These are phyloP conservation scores for Labeo rohita DNA, from an alignment of 2,113 vertebrate species.

Conservation along the genomic window DNA sequence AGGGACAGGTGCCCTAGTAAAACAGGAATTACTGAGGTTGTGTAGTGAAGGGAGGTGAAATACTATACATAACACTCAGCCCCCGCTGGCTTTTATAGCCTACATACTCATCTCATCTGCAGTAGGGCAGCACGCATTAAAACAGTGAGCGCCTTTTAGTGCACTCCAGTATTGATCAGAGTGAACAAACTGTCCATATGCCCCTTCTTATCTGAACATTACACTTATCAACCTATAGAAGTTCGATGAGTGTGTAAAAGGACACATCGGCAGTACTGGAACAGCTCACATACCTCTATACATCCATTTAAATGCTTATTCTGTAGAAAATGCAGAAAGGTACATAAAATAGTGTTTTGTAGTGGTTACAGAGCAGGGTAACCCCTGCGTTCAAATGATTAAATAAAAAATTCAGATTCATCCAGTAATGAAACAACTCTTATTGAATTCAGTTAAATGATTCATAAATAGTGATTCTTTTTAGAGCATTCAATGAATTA, in stretches of 20 bases:
- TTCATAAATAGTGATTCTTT: too few species aligned
- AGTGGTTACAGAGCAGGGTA: neutral
- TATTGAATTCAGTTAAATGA: too few species aligned
- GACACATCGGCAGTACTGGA: neutral
- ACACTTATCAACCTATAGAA: conserved; percentile 32
- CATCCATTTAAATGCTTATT: neutral
- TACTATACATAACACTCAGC: conserved; percentile 40
- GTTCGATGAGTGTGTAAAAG: conserved; percentile 16
- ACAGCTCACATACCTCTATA: neutral
- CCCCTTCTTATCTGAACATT: conserved; percentile 22
- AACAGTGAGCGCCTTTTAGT: conserved; percentile 43
- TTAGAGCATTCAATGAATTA: too few species aligned
- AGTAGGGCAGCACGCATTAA: conserved; percentile 47
- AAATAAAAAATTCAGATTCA: too few species aligned
- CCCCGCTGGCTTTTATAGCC: conserved; percentile 50
- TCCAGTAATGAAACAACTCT: too few species aligned
- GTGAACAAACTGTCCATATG: conserved; percentile 25
- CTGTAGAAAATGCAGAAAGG: neutral
- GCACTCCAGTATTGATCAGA: conserved; percentile 32
- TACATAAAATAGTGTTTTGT: neutral
- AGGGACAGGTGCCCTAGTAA: conserved; percentile 55
- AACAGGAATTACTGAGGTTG: conserved; percentile 30
- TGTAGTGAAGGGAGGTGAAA: conserved; percentile 41
- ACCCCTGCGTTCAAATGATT: too few species aligned
- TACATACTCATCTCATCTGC: conserved; percentile 48